phyloP scores from a whole-genome alignment of 2,113 vertebrate species.

The Strigops habroptila region DNA sequence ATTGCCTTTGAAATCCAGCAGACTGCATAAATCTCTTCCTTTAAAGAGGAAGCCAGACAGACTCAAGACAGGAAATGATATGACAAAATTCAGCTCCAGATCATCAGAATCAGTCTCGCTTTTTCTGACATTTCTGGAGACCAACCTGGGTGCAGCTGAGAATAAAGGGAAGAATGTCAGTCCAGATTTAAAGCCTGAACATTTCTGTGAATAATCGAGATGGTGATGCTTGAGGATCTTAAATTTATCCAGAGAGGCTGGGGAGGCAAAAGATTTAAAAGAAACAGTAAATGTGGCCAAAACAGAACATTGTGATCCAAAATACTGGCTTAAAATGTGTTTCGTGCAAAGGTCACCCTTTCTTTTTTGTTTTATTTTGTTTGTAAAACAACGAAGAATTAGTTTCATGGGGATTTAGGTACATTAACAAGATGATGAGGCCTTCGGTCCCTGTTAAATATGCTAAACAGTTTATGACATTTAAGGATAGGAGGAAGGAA shows the following conservation, averaged over 20 bases:
- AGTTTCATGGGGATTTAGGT: background rate
- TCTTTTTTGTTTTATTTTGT: background rate
- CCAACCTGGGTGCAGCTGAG: background rate
- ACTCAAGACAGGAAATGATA: background rate
- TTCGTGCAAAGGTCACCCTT: background rate
- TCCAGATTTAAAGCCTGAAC: background rate
- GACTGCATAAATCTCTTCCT: background rate
- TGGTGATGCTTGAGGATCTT: background rate
- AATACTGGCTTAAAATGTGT: background rate
- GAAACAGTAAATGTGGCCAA: background rate
- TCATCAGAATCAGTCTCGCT: background rate
- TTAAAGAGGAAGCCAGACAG: background rate
- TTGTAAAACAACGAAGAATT: background rate
- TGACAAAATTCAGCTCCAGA: background rate
- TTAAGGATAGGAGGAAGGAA: background rate
- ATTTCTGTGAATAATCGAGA: background rate
- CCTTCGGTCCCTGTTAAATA: background rate
- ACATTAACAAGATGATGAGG: background rate
- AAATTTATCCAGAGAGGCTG: background rate
- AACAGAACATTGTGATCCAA: background rate
- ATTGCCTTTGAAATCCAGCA: background rate
- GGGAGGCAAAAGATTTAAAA: background rate
- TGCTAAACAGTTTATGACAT: background rate
- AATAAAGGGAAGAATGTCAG: background rate
- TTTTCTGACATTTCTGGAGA: background rate